Base-by-base conservation (phyloP, 1,140 invertebrate species). In the Grapholita molesta region DNA sequence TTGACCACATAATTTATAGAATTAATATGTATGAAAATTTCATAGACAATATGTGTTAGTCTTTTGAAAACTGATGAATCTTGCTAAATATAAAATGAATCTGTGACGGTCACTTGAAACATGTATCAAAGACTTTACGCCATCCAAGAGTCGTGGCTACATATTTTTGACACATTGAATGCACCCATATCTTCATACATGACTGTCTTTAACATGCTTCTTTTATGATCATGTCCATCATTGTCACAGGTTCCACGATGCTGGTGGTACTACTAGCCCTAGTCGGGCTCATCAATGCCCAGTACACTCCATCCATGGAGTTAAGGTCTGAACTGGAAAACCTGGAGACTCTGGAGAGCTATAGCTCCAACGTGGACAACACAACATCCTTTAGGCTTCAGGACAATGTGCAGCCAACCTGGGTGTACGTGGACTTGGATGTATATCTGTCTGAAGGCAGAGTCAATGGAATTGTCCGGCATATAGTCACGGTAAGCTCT, bases 341-440 rank as follows among this genome's bases (percentile, higher is more conserved):
- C 64, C 28, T 79, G 0, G 76, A 77, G 8, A 73, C 80, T 57
- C 28, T 79, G 0, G 76, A 77, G 8, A n/a, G 6, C 5, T 79
- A 76, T 21, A 70, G 64, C 1, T 86, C 85, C 5, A 90, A 89
- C 61, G 15, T 89, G 25, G 86, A 82, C 35, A 48, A 7, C 1
- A 73, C 85, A 9, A 81, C 85, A 12, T 73, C 78, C 23, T 91
- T 88, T 70, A 77, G 89, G 24, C 70, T 91, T 0, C 52, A 69
- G 11, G 78, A 89, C 48, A 81, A 66, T 28, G 82, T 91, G 1
- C 77, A 84, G 23, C 89, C 89, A 5, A 71, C 66, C 8, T 66
- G 76, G 25, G 67, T 88, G 2, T 70, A 70, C 5, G 81, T 91
- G 0, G 81, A 90, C 25, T 72, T 91, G 3, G 86, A 91, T 66